A percentile compares a stretch with the other conserved stretches of the same genome.
These are phyloP conservation scores for Drosophila lacertosa DNA, from an alignment of 1,140 invertebrate species.

Conservation along the genomic window DNA sequence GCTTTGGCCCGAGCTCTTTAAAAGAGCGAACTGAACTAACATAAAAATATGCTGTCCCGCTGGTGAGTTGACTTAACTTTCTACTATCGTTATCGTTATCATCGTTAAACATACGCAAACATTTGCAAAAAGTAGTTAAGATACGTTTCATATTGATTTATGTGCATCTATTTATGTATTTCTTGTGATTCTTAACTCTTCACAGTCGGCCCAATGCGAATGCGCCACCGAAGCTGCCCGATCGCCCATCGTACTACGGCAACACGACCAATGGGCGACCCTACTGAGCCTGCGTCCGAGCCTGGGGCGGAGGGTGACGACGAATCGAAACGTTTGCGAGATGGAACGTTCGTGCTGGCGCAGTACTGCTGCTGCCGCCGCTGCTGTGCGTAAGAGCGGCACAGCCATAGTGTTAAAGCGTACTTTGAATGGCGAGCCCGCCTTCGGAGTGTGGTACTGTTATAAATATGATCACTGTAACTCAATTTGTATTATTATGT, in stretches of 20 bases:
- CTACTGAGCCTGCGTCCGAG: slow-evolving; percentile 28
- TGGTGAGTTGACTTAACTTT: slow-evolving; percentile 32
- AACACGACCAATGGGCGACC: slow-evolving; percentile 73
- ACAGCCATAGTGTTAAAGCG: slow-evolving; percentile 2
- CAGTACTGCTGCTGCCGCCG: slow-evolving; percentile 31
- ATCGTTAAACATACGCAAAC: not conserved
- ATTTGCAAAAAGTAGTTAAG: not conserved
- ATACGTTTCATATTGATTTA: no score
- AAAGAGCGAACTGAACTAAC: slow-evolving; percentile 29
- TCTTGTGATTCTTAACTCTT: slow-evolving; percentile 18
- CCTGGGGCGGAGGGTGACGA: no score
- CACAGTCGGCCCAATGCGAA: slow-evolving; percentile 71
- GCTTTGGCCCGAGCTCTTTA: slow-evolving; percentile 14
- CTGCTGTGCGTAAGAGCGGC: slow-evolving; percentile 14
- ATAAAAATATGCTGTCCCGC: slow-evolving; percentile 36
- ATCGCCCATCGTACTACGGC: slow-evolving; percentile 73
- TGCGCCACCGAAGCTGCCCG: slow-evolving; percentile 74
- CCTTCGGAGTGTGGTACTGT: slow-evolving; percentile 17
- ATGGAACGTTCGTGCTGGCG: slow-evolving; percentile 3
- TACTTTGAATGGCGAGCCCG: slow-evolving; percentile 5
- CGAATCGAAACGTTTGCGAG: not conserved
- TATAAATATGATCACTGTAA: slow-evolving; percentile 18
- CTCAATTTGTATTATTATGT: slow-evolving; percentile 51
- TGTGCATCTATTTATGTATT: not conserved
- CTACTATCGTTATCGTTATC: slow-evolving; percentile 5